These are phyloP conservation scores for Egretta garzetta DNA, from an alignment of 2,113 vertebrate genomes.

Conservation along the genomic window DNA sequence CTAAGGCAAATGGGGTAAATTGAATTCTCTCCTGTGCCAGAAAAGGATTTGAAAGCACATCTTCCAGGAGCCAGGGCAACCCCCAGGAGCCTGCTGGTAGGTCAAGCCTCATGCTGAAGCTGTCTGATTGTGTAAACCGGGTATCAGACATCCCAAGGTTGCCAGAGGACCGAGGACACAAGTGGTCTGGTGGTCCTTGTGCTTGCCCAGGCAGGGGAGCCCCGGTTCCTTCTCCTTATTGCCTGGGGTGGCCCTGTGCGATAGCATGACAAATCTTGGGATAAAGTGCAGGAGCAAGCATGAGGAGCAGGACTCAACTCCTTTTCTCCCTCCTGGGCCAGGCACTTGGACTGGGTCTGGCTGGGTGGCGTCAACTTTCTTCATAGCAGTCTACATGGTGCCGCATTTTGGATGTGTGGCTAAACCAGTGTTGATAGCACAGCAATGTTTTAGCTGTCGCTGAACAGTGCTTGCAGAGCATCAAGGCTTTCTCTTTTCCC, in stretches of 20 bases:
- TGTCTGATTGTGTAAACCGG: background rate
- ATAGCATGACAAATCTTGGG: background rate
- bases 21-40: background rate
- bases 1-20: background rate
- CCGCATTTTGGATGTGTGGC: background rate
- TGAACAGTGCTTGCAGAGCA: background rate
- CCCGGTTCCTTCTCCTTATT: background rate
- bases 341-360: background rate
- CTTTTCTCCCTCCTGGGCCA: background rate
- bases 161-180: background rate
- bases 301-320: accelerated
- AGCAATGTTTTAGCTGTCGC: background rate
- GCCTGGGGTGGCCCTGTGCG: background rate
- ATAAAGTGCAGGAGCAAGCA: background rate
- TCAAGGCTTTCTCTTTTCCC: background rate
- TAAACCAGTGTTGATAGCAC: background rate
- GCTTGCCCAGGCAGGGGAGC: background rate
- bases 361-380: background rate
- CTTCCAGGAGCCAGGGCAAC: background rate
- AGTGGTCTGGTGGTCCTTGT: background rate
- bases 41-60: background rate
- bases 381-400: background rate
- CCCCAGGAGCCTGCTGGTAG: background rate
- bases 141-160: background rate
- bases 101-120: accelerated